Conservation (phyloP, 2,888 invertebrate species). For the Neoitamus cyanurus region DNA sequence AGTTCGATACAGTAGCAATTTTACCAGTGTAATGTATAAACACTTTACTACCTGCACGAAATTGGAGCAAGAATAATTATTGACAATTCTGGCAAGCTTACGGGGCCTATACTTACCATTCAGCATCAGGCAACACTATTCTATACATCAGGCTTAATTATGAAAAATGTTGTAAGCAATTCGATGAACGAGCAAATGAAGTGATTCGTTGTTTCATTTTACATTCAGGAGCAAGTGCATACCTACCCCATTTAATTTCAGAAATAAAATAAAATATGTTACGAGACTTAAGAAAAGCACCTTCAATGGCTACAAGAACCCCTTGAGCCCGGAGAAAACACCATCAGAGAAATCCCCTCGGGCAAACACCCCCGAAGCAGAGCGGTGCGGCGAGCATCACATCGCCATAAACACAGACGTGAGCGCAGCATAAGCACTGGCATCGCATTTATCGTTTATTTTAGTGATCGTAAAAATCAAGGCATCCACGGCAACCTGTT, state of each 20-base stretch:
- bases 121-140: too few species aligned
- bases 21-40: too few species aligned
- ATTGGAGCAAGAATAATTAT: too few species aligned
- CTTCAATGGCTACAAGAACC: not conserved
- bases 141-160: too few species aligned
- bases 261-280: not conserved
- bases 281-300: not conserved
- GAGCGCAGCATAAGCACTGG: not conserved
- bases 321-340: not conserved
- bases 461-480: conserved; percentile 54
- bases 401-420: conserved; percentile 7
- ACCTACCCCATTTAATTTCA: not conserved
- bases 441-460: conserved; percentile 51
- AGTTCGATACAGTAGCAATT: too few species aligned
- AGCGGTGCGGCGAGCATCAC: not conserved
- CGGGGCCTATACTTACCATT: too few species aligned
- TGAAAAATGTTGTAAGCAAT: not conserved
- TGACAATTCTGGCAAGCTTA: too few species aligned
- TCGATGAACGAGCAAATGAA: not conserved
- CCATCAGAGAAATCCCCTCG: not conserved
- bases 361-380: not conserved
- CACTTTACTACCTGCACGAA: too few species aligned
- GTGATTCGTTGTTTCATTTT: not conserved
- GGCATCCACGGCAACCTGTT: conserved; percentile 53
- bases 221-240: not conserved